Conservation (phyloP, 1,140 invertebrate species). For the Euura saliciscinereae region DNA sequence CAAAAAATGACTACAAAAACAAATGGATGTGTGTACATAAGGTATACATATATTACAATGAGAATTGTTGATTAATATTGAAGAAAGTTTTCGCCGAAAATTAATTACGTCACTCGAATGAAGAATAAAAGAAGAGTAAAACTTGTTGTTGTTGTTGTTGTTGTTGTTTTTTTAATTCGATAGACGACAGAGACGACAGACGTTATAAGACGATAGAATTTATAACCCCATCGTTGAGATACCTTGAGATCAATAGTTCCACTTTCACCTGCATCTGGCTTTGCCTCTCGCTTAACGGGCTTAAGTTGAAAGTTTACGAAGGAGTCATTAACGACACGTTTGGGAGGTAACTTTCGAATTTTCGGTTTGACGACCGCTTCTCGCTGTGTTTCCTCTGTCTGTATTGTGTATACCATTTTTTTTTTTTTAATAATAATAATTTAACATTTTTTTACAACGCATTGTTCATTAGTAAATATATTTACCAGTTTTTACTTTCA, state of each 20-base stretch:
- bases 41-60: no score
- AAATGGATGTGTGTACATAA: no score
- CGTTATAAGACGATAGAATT: neutral
- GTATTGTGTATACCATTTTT: constrained; percentile 35
- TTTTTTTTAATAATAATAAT: neutral
- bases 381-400: constrained; percentile 48
- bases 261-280: constrained; percentile 56
- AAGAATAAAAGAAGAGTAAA: no score
- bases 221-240: constrained; percentile 36
- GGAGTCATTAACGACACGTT: constrained; percentile 62
- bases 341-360: constrained; percentile 59
- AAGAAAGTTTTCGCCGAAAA: no score
- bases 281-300: constrained; percentile 60
- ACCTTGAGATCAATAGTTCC: constrained; percentile 52
- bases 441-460: no score
- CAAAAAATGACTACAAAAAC: no score
- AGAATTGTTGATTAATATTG: no score
- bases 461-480: no score
- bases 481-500: no score
- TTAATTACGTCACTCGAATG: no score
- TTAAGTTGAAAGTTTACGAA: constrained; percentile 68
- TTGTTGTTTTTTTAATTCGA: neutral
- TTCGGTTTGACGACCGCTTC: constrained; percentile 44
- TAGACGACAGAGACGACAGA: neutral
- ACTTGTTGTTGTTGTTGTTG: neutral